Percentiles rank a stretch among this genome's conserved stretches.
phyloP scores from a whole-genome alignment of 2,888 invertebrate genomes.

The Cerceris rybyensis region DNA sequence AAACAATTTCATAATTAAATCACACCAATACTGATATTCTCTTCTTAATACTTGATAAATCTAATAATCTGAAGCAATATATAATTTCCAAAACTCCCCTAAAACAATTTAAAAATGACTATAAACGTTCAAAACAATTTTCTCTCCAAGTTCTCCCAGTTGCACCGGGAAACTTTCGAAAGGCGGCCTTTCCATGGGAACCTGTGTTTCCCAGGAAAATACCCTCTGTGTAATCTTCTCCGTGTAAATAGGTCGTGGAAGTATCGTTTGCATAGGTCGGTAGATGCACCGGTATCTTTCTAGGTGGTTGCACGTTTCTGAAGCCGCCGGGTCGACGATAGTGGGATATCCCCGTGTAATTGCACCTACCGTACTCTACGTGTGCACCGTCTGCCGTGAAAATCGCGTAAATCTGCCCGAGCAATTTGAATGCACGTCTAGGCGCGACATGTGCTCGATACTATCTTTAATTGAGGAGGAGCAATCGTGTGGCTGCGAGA shows the following conservation, averaged over 20 bases:
- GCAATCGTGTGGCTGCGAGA: background rate
- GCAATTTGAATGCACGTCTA: conserved; percentile 48
- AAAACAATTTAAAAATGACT: too few species aligned
- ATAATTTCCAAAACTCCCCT: too few species aligned
- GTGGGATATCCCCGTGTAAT: conserved; percentile 60
- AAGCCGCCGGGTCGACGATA: conserved; percentile 12
- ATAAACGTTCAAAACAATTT: too few species aligned
- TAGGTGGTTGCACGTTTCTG: conserved; percentile 27
- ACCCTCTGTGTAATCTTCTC: background rate
- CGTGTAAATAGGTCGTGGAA: conserved; percentile 39
- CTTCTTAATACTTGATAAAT: too few species aligned
- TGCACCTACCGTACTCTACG: conserved; percentile 51
- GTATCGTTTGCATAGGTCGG: conserved; percentile 46
- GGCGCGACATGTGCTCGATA: conserved; percentile 38
- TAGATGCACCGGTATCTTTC: conserved; percentile 38
- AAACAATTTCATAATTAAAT: too few species aligned
- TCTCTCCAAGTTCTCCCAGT: too few species aligned
- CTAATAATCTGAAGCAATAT: too few species aligned
- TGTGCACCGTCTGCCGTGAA: conserved; percentile 8
- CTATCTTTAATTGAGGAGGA: conserved; percentile 38
- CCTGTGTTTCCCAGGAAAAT: too few species aligned
- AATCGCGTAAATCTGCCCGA: conserved; percentile 46
- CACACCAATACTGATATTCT: too few species aligned
- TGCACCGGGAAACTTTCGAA: too few species aligned
- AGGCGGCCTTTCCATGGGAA: too few species aligned